Base-by-base conservation (phyloP, 2,888 invertebrate genomes). In the Euplexia lucipara region DNA sequence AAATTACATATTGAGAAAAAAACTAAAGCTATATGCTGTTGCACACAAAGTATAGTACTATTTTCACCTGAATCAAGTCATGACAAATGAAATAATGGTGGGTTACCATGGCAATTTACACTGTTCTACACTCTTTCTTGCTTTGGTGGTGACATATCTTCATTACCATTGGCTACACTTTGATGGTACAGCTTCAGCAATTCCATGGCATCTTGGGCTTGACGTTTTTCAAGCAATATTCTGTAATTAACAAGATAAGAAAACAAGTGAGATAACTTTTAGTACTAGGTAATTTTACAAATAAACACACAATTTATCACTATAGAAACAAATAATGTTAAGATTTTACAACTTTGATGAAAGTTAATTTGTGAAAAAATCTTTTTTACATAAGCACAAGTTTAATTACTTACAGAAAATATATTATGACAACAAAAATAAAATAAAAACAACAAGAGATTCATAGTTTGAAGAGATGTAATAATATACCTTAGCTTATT, bases 151-250 rank as follows among this genome's bases (percentile, higher is more conserved):
- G 95, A 90, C n/a, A 94, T 89, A 87, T 95, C 95, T 63, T 95
- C 95, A 10, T 90, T 79, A n/a, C 95, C 95, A 79, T 95, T 95
- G 35, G 95, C 81, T 45, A 95, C 95, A 90, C 95, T 95, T 77
- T 95, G 95, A 86, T 96, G 96, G 85, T 97, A 97, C 81, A 98
- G 92, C 92, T 98, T 97, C 86, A 98, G 94, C 88, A 98, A 95
- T 92, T 98, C 98, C 96, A 98, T 96, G 54, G 98, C 98, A 94
- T 98, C 98, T 92, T 98, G 97, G 51, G 98, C 98, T 93, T 98
- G 98, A 74, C 98, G 96, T 91, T 98, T 98, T 88, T 98, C 98
- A 84, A 97, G 96, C 81, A 98, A 93, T 90, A 97, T 96, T 88
- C 97, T 96, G 91, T 72, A 93, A 90, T 51, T 41, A 62, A 59